Base-by-base conservation (phyloP, 2,113 vertebrate species). In the Mormoops blainvillei region DNA sequence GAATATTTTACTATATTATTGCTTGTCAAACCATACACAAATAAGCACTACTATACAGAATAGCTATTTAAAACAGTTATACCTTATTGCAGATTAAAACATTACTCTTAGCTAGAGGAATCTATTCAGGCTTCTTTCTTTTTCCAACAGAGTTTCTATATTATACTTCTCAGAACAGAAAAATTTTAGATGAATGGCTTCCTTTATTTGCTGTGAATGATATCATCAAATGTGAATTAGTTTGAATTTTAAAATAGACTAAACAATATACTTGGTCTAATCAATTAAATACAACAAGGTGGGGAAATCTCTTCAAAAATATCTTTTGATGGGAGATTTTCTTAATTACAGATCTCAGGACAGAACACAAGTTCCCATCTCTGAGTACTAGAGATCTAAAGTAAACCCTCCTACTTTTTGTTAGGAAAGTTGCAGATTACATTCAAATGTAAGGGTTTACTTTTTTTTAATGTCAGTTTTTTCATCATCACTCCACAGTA, bases 391-490 rank as follows among this genome's bases (percentile, higher is more conserved):
- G 73, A 78, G 56, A 89, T 67, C 33, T 82, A 81, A 96, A 89
- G 87, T 61, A 92, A 89, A 73, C 16, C 45, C 73, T 16, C 45
- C 28, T 61, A 18, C 50, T 92, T 94, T 82, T 41, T 68, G 33
- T 93, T 82, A 54, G 63, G 41, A 78, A 89, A 95, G 45, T 91
- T 88, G 61, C 70, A 82, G 93, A 86, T 93, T 90, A 88, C 92
- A 56, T 88, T 92, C 89, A 93, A 97, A 77, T 90, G 48, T 63
- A 73, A 84, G 63, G 63, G 61, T 96, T 97, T 93, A 91, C 93
- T 96, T 95, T 92, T 95, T 92, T 91, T 96, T 94, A 97, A 97
- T 97, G 97, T 97, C 96, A 97, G 15, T 95, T 95, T 95, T 95
- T 96, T 96, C 96, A 94, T 97, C 95, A 95, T 96, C 74, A 95